A percentile compares a stretch with the other conserved stretches of the same genome.
phyloP scores from a whole-genome alignment of 2,888 invertebrate genomes.

The Galerucella pusilla region DNA sequence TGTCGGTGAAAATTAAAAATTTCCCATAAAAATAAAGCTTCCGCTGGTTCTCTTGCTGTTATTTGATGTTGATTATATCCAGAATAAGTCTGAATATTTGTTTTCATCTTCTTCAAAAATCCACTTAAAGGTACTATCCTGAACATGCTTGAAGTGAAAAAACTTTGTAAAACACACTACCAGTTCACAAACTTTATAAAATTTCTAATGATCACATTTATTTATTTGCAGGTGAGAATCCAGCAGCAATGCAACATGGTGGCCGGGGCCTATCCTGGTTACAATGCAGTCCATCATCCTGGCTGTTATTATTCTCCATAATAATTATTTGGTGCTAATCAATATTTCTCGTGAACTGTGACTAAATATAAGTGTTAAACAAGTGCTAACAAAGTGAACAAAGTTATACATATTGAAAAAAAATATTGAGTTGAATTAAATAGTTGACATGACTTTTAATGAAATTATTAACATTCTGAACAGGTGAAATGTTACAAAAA shows the following conservation, averaged over 20 bases:
- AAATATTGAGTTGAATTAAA: background rate
- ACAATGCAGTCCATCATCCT: conserved; percentile 64
- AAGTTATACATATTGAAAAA: background rate
- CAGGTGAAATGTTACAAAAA: background rate
- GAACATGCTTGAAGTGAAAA: no score
- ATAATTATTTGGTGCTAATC: conserved; percentile 61
- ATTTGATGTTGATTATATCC: no score
- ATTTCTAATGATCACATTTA: background rate
- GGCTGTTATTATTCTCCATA: conserved; percentile 61
- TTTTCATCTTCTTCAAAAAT: no score
- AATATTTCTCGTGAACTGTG: conserved; percentile 10
- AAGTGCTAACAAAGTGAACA: background rate
- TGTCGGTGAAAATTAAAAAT: no score
- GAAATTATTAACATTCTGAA: background rate
- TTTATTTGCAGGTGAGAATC: conserved; percentile 65
- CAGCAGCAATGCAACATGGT: conserved; percentile 69
- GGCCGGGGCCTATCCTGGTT: conserved; percentile 64
- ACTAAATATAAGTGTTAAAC: conserved; percentile 13
- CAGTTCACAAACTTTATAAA: no score
- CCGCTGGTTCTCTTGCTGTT: no score
- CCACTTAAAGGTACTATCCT: no score
- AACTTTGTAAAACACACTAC: no score
- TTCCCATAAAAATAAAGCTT: no score
- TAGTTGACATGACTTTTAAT: background rate
- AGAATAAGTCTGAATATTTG: no score